Conservation (phyloP, 1,140 invertebrate species). For the Papilio polytes region DNA sequence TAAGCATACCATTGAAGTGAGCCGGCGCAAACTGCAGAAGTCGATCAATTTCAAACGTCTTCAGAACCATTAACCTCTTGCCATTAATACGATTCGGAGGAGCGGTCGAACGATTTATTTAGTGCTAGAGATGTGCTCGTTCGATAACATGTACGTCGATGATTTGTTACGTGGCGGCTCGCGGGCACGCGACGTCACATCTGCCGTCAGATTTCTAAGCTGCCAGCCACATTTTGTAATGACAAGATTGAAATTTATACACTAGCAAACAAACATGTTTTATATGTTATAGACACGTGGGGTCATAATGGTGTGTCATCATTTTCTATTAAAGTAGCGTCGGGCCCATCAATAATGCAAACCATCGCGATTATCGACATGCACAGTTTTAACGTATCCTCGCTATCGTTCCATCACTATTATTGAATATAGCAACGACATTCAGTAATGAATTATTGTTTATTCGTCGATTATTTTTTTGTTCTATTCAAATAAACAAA, state of each 20-base stretch:
- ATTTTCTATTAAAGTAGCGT: constrained; percentile 68
- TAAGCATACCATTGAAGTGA: constrained; percentile 51
- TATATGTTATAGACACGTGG: constrained; percentile 43
- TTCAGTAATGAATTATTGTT: constrained; percentile 60
- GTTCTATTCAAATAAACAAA: neutral
- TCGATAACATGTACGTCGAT: constrained; percentile 71
- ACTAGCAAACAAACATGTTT: constrained; percentile 29
- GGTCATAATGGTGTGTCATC: constrained; percentile 71
- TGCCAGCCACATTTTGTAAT: constrained; percentile 30
- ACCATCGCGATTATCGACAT: constrained; percentile 74
- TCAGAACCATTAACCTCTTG: constrained; percentile 67
- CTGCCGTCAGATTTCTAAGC: constrained; percentile 44
- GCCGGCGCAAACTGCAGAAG: constrained; percentile 55
- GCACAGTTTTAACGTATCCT: constrained; percentile 70
- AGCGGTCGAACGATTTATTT: constrained; percentile 66
- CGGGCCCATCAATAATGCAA: constrained; percentile 75
- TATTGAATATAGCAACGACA: constrained; percentile 58
- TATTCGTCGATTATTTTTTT: neutral
- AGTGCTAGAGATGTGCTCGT: constrained; percentile 71
- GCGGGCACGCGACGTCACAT: constrained; percentile 57
- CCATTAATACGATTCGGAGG: constrained; percentile 65
- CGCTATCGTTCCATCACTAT: constrained; percentile 73
- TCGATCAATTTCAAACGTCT: constrained; percentile 72
- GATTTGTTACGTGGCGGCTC: constrained; percentile 62
- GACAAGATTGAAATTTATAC: constrained; percentile 9